A percentile compares a stretch with the other conserved stretches of the same genome.
These are phyloP conservation scores for Drosophila serrata DNA, from an alignment of 1,140 invertebrate species.

Conservation along the genomic window DNA sequence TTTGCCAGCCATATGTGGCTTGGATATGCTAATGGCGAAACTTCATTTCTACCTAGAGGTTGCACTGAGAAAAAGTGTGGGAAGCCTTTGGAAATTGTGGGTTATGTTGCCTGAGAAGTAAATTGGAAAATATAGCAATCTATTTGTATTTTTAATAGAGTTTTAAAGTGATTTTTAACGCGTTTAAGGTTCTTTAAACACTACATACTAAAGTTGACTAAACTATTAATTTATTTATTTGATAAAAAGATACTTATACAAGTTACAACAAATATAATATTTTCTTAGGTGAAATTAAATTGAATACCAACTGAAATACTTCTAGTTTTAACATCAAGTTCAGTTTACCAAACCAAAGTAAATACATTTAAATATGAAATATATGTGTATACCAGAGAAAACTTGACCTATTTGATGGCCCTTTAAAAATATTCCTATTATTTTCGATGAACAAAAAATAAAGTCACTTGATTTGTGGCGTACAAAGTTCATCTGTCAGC, in stretches of 20 bases:
- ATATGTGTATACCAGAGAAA: constrained; percentile 19
- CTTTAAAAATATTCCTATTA: constrained; percentile 14
- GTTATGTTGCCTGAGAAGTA: neutral
- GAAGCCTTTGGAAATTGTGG: neutral
- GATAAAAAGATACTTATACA: too few relatives aligned
- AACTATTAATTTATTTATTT: neutral
- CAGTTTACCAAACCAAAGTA: neutral
- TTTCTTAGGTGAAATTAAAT: too few relatives aligned
- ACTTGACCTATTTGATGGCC: constrained; percentile 29
- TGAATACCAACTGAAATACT: too few relatives aligned
- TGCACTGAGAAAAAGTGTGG: neutral
- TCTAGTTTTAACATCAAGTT: neutral
- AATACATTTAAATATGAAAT: neutral
- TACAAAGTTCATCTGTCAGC: constrained; percentile 50
- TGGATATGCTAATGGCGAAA: constrained; percentile 51
- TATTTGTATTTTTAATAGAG: neutral
- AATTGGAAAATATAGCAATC: neutral
- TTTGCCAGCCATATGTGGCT: constrained; percentile 58
- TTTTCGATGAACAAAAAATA: neutral
- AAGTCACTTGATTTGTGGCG: constrained; percentile 21
- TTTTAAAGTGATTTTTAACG: neutral
- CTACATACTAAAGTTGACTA: too few relatives aligned
- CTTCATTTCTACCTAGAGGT: constrained; percentile 19
- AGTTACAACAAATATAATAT: too few relatives aligned
- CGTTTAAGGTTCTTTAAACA: neutral